Conservation (phyloP, 2,797 vertebrate species). For the Antrozous pallidus region DNA sequence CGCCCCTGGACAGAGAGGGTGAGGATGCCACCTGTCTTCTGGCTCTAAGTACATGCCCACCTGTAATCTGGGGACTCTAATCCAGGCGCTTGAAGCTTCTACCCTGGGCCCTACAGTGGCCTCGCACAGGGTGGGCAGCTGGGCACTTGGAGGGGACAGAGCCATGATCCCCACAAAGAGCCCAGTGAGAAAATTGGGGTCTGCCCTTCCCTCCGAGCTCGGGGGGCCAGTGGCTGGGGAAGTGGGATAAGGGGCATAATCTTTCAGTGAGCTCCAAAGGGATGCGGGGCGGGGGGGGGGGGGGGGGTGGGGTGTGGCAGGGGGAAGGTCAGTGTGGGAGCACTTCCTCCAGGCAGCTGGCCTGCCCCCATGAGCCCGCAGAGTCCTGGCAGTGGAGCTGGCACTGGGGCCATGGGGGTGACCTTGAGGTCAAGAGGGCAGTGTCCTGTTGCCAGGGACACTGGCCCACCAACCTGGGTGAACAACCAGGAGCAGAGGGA, state of each 20-base stretch:
- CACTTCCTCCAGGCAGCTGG: too few relatives aligned
- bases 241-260: not conserved
- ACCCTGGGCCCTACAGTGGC: not conserved
- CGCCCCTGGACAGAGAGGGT: too few relatives aligned
- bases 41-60: not conserved
- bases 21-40: too few relatives aligned
- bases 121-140: accelerated
- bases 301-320: too few relatives aligned
- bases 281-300: too few relatives aligned
- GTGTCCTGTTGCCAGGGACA: too few relatives aligned
- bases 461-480: not conserved
- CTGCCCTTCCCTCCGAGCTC: too few relatives aligned
- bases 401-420: not conserved
- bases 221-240: not conserved
- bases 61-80: not conserved
- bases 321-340: too few relatives aligned
- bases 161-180: not conserved
- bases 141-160: not conserved
- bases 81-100: not conserved
- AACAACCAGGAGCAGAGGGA: not conserved
- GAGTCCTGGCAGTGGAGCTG: too few relatives aligned
- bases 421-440: not conserved
- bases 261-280: not conserved
- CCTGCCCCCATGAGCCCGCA: not conserved
- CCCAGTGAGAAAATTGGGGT: not conserved